phyloP scores from a whole-genome alignment of 1,140 invertebrate genomes.

The Plodia interpunctella region DNA sequence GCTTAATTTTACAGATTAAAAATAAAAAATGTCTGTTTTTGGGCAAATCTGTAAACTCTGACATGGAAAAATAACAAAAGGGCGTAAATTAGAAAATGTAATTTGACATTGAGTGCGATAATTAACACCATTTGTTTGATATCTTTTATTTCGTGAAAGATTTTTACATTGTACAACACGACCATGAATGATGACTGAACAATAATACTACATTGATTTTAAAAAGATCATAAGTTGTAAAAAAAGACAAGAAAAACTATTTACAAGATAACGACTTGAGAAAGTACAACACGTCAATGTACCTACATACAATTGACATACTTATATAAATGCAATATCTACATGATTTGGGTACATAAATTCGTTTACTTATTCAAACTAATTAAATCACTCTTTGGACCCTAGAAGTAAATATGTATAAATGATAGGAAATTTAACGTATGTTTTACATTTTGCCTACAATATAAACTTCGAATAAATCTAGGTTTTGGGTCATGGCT shows the following conservation, averaged over 20 bases:
- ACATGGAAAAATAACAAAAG: background rate
- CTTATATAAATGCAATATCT: conserved; percentile 10
- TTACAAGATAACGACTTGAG: background rate
- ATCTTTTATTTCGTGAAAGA: background rate
- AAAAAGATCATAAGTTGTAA: too few relatives aligned
- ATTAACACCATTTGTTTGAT: background rate
- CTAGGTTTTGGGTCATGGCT: conserved; percentile 63
- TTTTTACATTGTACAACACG: background rate
- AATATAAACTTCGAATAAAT: conserved; percentile 2
- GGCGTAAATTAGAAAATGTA: conserved; percentile 2
- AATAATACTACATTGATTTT: too few relatives aligned
- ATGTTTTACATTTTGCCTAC: background rate
- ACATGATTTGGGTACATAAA: conserved; percentile 3
- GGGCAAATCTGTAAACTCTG: too few relatives aligned
- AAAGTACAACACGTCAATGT: background rate
- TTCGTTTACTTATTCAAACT: conserved; percentile 10
- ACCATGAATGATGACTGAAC: background rate
- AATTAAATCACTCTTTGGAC: conserved; percentile 22
- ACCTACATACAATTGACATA: background rate
- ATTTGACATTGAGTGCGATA: conserved; percentile 5
- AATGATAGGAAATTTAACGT: background rate
- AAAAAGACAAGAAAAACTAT: too few relatives aligned
- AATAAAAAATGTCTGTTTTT: too few relatives aligned
- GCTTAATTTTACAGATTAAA: too few relatives aligned
- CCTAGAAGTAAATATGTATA: conserved; percentile 18